phyloP scores from a whole-genome alignment of 2,888 invertebrate species.

The Zygogramma bicolorata region DNA sequence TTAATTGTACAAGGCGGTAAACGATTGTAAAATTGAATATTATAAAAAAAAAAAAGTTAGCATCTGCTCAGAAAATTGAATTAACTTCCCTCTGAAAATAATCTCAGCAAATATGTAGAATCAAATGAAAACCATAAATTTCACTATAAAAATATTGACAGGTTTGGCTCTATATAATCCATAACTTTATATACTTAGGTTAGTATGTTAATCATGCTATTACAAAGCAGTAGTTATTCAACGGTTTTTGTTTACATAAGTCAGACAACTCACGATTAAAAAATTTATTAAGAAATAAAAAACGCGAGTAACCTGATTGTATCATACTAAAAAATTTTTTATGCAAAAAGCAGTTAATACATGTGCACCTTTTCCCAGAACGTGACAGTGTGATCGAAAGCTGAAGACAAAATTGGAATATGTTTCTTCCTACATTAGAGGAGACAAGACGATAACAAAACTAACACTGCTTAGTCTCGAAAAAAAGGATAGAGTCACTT shows the following conservation, averaged over 20 bases:
- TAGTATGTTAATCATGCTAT: constrained; percentile 36
- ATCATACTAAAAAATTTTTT: constrained; percentile 25
- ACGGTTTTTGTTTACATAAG: constrained; percentile 25
- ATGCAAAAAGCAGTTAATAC: constrained; percentile 44
- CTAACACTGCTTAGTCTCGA: constrained; percentile 22
- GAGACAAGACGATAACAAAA: constrained; percentile 12
- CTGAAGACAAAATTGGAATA: not conserved
- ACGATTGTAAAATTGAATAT: too few species aligned
- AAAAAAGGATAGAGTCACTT: constrained; percentile 11
- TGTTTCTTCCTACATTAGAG: not conserved
- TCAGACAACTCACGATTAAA: constrained; percentile 37
- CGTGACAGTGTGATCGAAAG: constrained; percentile 14
- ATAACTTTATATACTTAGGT: constrained; percentile 14
- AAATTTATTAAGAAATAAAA: constrained; percentile 19
- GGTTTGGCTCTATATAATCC: too few species aligned
- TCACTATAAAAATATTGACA: not conserved
- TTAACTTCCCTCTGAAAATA: not conserved
- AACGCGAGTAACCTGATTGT: constrained; percentile 27
- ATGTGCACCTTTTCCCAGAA: constrained; percentile 42
- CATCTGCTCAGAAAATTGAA: constrained; percentile 4
- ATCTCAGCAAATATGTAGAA: constrained; percentile 29
- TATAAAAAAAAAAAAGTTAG: not conserved
- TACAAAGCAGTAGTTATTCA: constrained; percentile 3
- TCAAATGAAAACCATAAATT: constrained; percentile 12
- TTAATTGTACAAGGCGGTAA: too few species aligned